phyloP scores from a whole-genome alignment of 1,140 invertebrate species.

The Lepidurus apus region DNA sequence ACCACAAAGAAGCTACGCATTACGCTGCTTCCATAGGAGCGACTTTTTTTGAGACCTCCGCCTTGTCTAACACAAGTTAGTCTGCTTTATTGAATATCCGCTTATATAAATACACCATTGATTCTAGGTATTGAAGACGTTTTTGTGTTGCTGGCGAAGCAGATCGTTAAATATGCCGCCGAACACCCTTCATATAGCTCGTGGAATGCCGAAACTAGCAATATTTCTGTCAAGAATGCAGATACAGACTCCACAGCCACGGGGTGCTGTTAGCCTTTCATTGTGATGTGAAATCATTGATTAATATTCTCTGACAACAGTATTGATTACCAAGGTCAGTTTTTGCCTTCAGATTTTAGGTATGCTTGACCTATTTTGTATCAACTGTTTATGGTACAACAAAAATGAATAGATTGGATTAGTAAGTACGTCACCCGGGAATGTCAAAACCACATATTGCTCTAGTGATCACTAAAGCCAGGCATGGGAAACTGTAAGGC shows the following conservation, averaged over 20 bases:
- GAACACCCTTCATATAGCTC: background rate
- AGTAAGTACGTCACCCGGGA: too few species aligned
- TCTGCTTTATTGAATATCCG: background rate
- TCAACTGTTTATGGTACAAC: too few species aligned
- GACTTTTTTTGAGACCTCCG: constrained; percentile 75
- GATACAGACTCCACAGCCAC: background rate
- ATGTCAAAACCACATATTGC: background rate
- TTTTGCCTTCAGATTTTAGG: too few species aligned
- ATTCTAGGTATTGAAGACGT: background rate
- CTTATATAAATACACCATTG: background rate
- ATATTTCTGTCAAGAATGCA: background rate
- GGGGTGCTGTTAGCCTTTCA: background rate
- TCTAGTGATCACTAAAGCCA: constrained; percentile 49
- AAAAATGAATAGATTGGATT: too few species aligned
- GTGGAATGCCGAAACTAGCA: background rate
- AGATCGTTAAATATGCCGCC: background rate
- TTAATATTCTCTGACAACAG: too few species aligned
- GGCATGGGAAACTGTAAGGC: constrained; percentile 55
- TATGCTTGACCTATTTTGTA: too few species aligned
- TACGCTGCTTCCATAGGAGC: constrained; percentile 79
- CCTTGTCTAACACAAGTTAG: constrained; percentile 64
- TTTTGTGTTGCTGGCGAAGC: background rate
- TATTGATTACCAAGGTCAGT: too few species aligned
- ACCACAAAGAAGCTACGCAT: constrained; percentile 60
- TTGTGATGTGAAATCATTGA: background rate